Percentiles rank a stretch among this genome's conserved stretches.
These are phyloP conservation scores for Cryptocephalus primarius DNA, from an alignment of 2,888 invertebrate species.

Conservation along the genomic window DNA sequence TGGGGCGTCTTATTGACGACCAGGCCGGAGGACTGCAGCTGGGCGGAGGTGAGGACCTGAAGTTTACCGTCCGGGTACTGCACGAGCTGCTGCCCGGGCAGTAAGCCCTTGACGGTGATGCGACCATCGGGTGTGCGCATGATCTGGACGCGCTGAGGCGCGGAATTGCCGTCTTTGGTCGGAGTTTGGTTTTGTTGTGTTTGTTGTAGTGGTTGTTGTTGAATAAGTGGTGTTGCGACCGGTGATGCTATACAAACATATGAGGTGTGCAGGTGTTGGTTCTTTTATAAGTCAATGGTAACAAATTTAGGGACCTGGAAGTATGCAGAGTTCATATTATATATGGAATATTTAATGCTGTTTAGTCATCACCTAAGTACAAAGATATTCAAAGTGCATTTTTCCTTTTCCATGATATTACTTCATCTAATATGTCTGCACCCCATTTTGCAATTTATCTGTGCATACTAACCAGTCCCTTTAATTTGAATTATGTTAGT, in stretches of 20 bases:
- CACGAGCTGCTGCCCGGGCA: conserved; percentile 86
- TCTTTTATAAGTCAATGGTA: no score
- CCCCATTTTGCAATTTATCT: no score
- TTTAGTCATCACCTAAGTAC: no score
- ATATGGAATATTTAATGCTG: no score
- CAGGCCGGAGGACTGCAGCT: conserved; percentile 38
- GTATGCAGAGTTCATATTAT: no score
- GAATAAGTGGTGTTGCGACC: conserved; percentile 1
- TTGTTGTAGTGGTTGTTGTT: conserved; percentile 9
- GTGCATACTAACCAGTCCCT: no score
- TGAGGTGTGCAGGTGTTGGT: not conserved
- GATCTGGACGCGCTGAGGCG: conserved; percentile 77
- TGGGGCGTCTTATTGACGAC: conserved; percentile 21
- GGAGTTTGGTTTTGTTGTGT: conserved; percentile 8
- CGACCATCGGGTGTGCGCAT: conserved; percentile 84
- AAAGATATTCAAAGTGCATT: no score
- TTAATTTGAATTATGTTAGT: no score
- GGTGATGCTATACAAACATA: conserved; percentile 9
- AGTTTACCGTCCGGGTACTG: conserved; percentile 90
- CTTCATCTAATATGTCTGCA: no score
- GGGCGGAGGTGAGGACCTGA: conserved; percentile 66
- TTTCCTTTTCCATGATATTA: no score
- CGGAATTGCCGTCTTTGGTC: conserved; percentile 14
- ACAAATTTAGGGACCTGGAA: no score
- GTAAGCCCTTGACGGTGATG: conserved; percentile 79